Base-by-base conservation (phyloP, 1,140 invertebrate genomes). In the Hesperophylax magnus region DNA sequence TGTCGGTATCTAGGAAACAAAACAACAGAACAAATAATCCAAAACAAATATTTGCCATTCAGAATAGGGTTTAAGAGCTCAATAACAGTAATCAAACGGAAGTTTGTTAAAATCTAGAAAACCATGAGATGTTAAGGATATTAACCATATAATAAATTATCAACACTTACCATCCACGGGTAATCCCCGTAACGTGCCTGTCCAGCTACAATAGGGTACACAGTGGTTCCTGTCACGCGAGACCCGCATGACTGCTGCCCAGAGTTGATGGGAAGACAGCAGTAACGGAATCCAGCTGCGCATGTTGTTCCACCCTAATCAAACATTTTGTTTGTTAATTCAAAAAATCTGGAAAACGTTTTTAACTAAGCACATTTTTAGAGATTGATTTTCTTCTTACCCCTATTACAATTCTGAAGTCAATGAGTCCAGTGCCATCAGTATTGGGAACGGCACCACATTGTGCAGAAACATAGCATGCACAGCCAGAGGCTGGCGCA, bases 341-440 rank as follows among this genome's bases (percentile, higher is more conserved):
- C 11, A 47, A 6, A 11, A 1, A 9, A 14, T 27, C 39, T 14
- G 39, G 14, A 11, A 47, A 7, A 14, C 39, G 11, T 14, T 47
- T 1, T 2, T 14, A 47, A 47, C 14, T 11, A 14, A 14, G 6
- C 1, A 14, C 8, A 14, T 47, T 47, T 47, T 47, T 9, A 47
- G 1, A 7, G 9, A 47, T 6, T 47, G 11, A 47, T 14, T 47
- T 47, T 47, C 11, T 47, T 8, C 87, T 86, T 88, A 92, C 92
- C 72, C 86, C 90, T 80, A 91, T 92, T 3, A 93, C 92, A 22
- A 93, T 93, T 81, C 93, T 88, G 81, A 93, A 88, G 81, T 93
- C 92, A 17, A 93, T 90, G 75, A 90, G 87, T 6, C 90, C 90
- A 61, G 88, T 88, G 52, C 91, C 91, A 81, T 88, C 86, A 22